These are phyloP conservation scores for Phalacrocorax pelagicus DNA, from an alignment of 2,113 vertebrate species.

Conservation along the genomic window DNA sequence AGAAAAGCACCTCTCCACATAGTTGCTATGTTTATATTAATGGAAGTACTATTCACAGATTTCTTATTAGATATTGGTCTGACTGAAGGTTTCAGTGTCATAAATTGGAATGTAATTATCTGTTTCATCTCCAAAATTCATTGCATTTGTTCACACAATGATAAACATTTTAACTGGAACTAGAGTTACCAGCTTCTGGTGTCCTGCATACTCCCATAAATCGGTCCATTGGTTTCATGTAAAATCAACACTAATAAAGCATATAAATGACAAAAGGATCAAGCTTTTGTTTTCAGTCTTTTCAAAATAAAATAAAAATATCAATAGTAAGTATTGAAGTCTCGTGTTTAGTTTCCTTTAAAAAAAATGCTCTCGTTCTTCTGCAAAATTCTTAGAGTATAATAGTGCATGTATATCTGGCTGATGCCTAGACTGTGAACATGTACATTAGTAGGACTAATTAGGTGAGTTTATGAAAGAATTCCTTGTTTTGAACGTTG, in stretches of 20 bases:
- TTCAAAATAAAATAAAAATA: not conserved
- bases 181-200: not conserved
- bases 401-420: not conserved
- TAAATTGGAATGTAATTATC: not conserved
- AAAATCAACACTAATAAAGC: not conserved
- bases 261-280: not conserved
- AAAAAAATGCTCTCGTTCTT: not conserved
- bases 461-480: slow-evolving; percentile 31
- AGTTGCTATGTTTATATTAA: not conserved
- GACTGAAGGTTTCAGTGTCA: not conserved
- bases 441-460: not conserved
- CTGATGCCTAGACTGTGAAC: not conserved
- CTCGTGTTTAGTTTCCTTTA: not conserved
- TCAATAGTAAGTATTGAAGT: not conserved
- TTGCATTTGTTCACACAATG: not conserved
- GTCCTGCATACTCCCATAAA: not conserved
- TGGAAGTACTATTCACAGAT: not conserved
- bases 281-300: not conserved
- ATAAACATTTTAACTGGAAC: not conserved
- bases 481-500: slow-evolving; percentile 35
- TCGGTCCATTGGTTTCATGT: not conserved
- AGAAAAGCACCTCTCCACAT: not conserved
- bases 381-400: not conserved
- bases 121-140: not conserved
- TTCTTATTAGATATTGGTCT: not conserved